Base-by-base conservation (phyloP, 2,888 invertebrate species). In the Globia sparganii region DNA sequence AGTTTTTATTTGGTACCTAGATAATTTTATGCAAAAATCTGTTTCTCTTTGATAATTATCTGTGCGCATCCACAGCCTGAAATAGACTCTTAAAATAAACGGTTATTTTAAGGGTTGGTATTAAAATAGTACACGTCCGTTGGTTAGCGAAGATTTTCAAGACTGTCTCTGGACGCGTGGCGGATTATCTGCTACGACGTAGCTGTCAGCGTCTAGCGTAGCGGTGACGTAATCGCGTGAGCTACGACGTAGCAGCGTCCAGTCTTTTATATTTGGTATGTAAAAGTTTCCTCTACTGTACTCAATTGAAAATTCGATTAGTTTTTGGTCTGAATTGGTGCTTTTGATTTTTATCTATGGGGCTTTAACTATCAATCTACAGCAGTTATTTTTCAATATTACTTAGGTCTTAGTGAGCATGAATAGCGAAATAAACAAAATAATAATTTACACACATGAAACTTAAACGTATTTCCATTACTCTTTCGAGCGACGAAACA, bases 171-270 rank as follows among this genome's bases (percentile, higher is more conserved):
- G 8, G 13, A 9, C 11, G 65, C 31, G 31, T 31, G 31, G 34
- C 59, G 11, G 58, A 72, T 72, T 67, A 59, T 80, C 40, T 64
- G 67, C 62, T 84, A 68, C 58, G 67, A 25, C 72, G 81, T 84
- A 84, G 84, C 62, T 58, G 62, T 62, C 58, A 21, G 25, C 78
- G 49, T n/a, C 34, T 58, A 37, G 62, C 56, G 67, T 75, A 77
- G 78, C 58, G 5, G 34, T 64, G 77, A 78, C 77, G 76, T 58
- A 56, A 56, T 43, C 79, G 56, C 9, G 49, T 40, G n/a, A 31
- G 65, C 85, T 81, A 80, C 73, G 81, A 15, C 68, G 58, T 59
- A 80, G 67, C 73, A 21, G 40, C 25, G 18, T 43, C 11, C 46
- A 78, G 18, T 43, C 4, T 8, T 28, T 62, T 67, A 77, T 5